Evolutionary conservation across 2,113 vertebrate species (phyloP).

Genomic region (Ardeotis arabs): DNA sequence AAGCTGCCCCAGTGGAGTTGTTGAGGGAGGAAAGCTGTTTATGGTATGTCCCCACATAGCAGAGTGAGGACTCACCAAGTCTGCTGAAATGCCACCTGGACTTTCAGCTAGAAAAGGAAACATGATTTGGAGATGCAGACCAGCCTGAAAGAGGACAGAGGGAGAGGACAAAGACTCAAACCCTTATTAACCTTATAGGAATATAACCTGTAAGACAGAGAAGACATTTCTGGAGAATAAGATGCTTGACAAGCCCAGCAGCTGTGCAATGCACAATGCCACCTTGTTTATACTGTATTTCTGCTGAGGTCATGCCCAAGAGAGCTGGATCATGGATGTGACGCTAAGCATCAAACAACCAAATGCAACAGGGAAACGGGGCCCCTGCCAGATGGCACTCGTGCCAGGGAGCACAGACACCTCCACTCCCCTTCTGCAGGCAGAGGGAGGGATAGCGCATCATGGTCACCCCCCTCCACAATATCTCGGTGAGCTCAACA

Average conservation of each 20-base stretch:
- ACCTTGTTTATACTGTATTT: not conserved
- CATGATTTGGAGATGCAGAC: not conserved
- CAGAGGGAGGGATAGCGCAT: not conserved
- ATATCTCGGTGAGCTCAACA: not conserved
- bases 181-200: not conserved
- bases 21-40: not conserved
- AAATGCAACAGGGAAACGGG: rapidly evolving
- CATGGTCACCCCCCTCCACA: rapidly evolving
- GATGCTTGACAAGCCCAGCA: not conserved
- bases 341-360: not conserved
- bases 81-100: not conserved
- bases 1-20: not conserved
- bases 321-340: not conserved
- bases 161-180: not conserved
- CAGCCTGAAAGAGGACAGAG: not conserved
- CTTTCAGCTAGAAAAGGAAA: not conserved
- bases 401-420: not conserved
- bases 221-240: not conserved
- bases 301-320: not conserved
- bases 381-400: not conserved
- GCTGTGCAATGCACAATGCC: not conserved
- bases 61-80: rapidly evolving
- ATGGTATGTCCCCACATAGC: not conserved
- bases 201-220: not conserved
- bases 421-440: not conserved